Conservation (phyloP, 30 jellyfish, hydroid and myxozoan species). For the Catostylus mosaicus region DNA sequence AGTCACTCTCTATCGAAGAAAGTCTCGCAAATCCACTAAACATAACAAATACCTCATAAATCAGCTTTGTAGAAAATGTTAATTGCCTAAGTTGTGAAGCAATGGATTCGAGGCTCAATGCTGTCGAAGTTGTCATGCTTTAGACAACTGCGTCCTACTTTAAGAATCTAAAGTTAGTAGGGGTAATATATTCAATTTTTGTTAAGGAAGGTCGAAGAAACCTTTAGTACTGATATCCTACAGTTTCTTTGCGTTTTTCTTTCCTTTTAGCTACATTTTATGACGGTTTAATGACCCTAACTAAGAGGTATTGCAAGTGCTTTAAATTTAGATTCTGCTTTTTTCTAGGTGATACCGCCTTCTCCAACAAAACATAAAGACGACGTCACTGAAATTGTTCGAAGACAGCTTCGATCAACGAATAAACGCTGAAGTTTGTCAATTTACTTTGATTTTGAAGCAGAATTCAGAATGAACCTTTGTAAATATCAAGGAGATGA, state of each 20-base stretch:
- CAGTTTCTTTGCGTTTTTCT: not conserved
- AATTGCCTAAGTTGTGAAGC: no score
- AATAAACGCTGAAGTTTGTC: not conserved
- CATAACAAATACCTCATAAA: no score
- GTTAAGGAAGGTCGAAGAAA: no score
- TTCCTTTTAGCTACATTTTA: not conserved
- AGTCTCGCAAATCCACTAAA: no score
- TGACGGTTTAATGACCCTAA: not conserved
- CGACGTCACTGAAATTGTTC: constrained; percentile 5
- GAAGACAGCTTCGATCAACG: constrained; percentile 56
- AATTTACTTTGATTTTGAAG: no score
- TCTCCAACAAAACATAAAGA: constrained; percentile 42
- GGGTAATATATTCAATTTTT: not conserved
- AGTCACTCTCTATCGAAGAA: no score
- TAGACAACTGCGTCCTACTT: no score
- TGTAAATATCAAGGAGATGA: no score
- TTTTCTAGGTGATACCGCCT: constrained; percentile 41
- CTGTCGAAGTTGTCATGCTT: no score
- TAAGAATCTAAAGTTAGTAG: not conserved
- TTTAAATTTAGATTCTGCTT: not conserved
- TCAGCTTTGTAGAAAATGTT: no score
- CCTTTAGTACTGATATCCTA: not conserved
- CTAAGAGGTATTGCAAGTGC: not conserved
- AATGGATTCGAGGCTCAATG: no score
- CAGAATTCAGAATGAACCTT: no score